phyloP scores from a whole-genome alignment of 2,113 vertebrate genomes.

The Myrmecophaga tridactyla region DNA sequence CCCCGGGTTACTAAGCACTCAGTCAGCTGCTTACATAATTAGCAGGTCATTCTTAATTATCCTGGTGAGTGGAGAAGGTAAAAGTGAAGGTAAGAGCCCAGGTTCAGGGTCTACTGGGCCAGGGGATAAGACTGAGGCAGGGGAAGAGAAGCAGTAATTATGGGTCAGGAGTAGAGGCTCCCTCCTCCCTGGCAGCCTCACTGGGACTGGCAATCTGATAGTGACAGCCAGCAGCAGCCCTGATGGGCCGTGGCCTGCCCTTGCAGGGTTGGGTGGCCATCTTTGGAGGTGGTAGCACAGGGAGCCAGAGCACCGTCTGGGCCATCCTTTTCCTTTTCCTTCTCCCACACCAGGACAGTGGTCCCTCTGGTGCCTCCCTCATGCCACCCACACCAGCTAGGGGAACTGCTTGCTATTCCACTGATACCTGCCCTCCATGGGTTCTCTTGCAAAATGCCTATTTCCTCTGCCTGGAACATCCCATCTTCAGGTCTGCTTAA shows the following conservation, averaged over 20 bases:
- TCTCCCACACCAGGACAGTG: no score
- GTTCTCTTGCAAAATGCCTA: background rate
- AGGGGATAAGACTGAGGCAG: background rate
- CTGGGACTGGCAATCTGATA: no score
- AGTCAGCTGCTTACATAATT: slow-evolving; percentile 45
- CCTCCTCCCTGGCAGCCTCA: background rate
- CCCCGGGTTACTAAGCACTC: background rate
- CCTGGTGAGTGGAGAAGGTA: background rate
- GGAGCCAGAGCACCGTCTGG: background rate
- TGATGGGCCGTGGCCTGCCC: background rate
- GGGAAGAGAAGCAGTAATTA: background rate
- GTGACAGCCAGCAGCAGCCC: background rate
- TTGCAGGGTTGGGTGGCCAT: background rate
- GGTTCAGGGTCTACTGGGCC: background rate
- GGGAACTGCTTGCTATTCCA: background rate
- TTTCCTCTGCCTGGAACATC: background rate
- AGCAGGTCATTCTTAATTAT: slow-evolving; percentile 43
- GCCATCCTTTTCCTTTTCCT: background rate
- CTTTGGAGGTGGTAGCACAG: background rate
- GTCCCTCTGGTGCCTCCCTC: background rate
- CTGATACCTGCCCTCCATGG: fast-evolving
- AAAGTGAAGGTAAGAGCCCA: background rate
- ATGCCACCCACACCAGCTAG: background rate
- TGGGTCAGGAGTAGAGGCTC: background rate
- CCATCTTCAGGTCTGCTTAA: background rate